These are phyloP conservation scores for Gymnoscelis rufifasciata DNA, from an alignment of 2,888 invertebrate genomes.

Conservation along the genomic window DNA sequence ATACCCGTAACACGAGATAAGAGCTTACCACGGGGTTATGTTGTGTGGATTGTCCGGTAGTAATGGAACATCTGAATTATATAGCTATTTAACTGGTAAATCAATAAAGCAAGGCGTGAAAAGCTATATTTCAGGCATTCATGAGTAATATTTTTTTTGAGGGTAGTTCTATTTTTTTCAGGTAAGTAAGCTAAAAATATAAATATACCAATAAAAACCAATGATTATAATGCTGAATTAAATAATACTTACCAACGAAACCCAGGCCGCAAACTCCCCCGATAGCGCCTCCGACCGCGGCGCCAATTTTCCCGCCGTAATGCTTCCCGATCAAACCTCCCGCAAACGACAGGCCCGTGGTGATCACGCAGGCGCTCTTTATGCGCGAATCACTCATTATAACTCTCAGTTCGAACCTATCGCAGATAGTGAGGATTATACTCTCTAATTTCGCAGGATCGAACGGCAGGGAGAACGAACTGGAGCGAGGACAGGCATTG, in stretches of 20 bases:
- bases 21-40: no score
- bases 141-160: neutral
- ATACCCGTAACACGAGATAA: no score
- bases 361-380: slow-evolving; percentile 49
- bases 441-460: slow-evolving; percentile 54
- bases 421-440: slow-evolving; percentile 54
- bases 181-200: neutral
- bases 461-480: slow-evolving; percentile 46
- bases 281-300: slow-evolving; percentile 59
- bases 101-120: neutral
- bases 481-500: slow-evolving; percentile 20
- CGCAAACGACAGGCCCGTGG: slow-evolving; percentile 58
- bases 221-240: neutral
- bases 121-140: neutral
- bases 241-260: slow-evolving; percentile 48
- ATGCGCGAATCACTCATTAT: slow-evolving; percentile 44
- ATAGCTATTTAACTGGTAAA: neutral
- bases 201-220: no score
- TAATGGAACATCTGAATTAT: no score
- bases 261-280: slow-evolving; percentile 68
- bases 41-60: no score
- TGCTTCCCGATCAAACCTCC: slow-evolving; percentile 62
- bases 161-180: slow-evolving; percentile 8
- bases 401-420: slow-evolving; percentile 62
- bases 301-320: slow-evolving; percentile 64